Evolutionary conservation across 2,797 vertebrate species (phyloP).

Genomic region (Odontamblyopus rebecca): DNA sequence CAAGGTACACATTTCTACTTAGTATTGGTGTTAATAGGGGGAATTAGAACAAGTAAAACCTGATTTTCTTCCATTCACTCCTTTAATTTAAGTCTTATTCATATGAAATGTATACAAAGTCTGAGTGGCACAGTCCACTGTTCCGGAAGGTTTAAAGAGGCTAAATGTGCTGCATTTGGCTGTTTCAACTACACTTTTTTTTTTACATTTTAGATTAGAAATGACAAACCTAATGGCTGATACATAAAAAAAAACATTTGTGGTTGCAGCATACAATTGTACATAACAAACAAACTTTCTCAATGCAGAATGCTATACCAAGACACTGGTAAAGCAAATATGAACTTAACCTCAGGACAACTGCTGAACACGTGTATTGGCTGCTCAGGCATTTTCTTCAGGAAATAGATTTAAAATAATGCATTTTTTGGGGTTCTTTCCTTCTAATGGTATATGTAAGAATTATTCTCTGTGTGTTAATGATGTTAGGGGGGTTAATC

Average conservation of each 20-base stretch:
- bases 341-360: constrained; percentile 53
- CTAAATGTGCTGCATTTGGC: constrained; percentile 29
- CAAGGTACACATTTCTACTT: constrained; percentile 1
- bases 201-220: constrained; percentile 24
- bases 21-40: not conserved
- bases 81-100: constrained; percentile 2
- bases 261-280: constrained; percentile 20
- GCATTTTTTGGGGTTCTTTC: constrained; percentile 38
- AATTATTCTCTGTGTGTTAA: too few species aligned
- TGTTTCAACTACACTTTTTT: constrained; percentile 1
- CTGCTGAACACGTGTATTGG: constrained; percentile 48
- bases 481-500: too few species aligned
- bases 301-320: constrained; percentile 53
- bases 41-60: not conserved
- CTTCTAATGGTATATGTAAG: constrained; percentile 33
- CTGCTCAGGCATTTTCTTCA: constrained; percentile 53
- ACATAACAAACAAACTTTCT: constrained; percentile 32
- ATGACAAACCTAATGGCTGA: constrained; percentile 32
- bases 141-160: not conserved
- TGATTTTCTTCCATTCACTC: not conserved
- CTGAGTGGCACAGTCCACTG: not conserved
- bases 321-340: constrained; percentile 71
- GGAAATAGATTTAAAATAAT: constrained; percentile 18
- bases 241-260: constrained; percentile 20
- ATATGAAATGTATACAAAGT: constrained; percentile 4